Base-by-base conservation (phyloP, 2,113 vertebrate species). In the Larimichthys crocea region DNA sequence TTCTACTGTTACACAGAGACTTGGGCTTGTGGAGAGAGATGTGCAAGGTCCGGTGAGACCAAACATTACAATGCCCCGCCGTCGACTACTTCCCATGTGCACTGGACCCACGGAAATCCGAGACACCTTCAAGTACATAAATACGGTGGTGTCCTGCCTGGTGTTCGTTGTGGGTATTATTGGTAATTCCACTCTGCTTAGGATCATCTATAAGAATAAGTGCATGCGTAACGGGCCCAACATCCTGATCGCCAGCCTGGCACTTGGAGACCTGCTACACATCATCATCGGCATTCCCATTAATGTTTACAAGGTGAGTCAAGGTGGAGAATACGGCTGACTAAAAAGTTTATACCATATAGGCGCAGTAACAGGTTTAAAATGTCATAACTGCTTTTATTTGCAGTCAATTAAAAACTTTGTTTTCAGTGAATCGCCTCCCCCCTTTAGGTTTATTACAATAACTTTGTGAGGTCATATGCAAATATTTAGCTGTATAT, bases 121-220 rank as follows among this genome's bases (percentile, higher is more conserved):
- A 44, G 96, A 96, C 86, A 97, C 97, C 4, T 99, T 99, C 84
- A 99, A 97, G 88, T 98, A 98, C 90, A 97, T 99, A 88, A 99
- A 97, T 91, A 99, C 98, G 0, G 94, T 97, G 69, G 96, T 99
- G 61, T 97, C 97, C 44, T 97, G 97, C 86, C 88, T 98, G 2
- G 98, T 99, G 79, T 99, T 99, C 57, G 95, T 98, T 20, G 88
- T 97, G 46, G 98, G 98, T 40, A 96, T 99, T 85, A 97, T 99
- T 50, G 98, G 98, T 5, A 99, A 99, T 87, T 96, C 97, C 80
- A 97, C 97, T 1, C 93, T 99, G 61, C 92, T 99, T 77, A 92
- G 96, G 20, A 99, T 99, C 91, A 99, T 99, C 94, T 99, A 98
- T 86, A 98, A 98, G 92, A 98, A 99, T 87, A 98, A 98, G 90